Base-by-base conservation (phyloP, 1,140 invertebrate species). In the Achroia grisella region DNA sequence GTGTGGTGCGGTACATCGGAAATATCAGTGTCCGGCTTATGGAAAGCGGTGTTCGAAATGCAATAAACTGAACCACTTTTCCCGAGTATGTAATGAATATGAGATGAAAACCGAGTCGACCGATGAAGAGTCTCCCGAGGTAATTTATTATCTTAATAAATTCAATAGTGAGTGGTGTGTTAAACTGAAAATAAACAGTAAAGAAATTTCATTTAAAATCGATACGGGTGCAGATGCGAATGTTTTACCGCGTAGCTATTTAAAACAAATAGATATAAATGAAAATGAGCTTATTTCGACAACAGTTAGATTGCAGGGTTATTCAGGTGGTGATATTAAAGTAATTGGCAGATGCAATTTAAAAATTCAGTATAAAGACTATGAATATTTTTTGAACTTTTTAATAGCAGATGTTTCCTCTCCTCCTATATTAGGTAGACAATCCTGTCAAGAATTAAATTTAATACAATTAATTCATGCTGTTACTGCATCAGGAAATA, bases 161-260 rank as follows among this genome's bases (percentile, higher is more conserved):
- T 9, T 11, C 10, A 4, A 11, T 15, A 34, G n/a, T n/a, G n/a
- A n/a, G n/a, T n/a, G n/a, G n/a, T n/a, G n/a, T n/a, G n/a, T n/a
- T n/a, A n/a, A n/a, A n/a, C n/a, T n/a, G n/a, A 10, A 36, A 50
- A 10, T 32, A 23, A 29, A 9, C 45, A 50, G 40, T 45, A 56
- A 34, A n/a, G n/a, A n/a, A n/a, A n/a, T n/a, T n/a, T n/a, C n/a
- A n/a, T n/a, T n/a, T n/a, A n/a, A n/a, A n/a, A 10, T 56, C 31
- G 53, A 56, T 10, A 56, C 48, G 11, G 53, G 48, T 28, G 53
- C 53, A 34, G 48, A 56, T 44, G 48, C 51, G 4, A 56, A 56
- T 37, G 33, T 56, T 23, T 13, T 51, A 4, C 54, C 45, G 8
- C 14, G 12, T n/a, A 39, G 23, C 29, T 54, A 32, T 34, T 39